Evolutionary conservation across 2,888 invertebrate genomes (phyloP), one percentile per base, ranked within the genome.

Genomic region (Sinohyriopsis cumingii): DNA sequence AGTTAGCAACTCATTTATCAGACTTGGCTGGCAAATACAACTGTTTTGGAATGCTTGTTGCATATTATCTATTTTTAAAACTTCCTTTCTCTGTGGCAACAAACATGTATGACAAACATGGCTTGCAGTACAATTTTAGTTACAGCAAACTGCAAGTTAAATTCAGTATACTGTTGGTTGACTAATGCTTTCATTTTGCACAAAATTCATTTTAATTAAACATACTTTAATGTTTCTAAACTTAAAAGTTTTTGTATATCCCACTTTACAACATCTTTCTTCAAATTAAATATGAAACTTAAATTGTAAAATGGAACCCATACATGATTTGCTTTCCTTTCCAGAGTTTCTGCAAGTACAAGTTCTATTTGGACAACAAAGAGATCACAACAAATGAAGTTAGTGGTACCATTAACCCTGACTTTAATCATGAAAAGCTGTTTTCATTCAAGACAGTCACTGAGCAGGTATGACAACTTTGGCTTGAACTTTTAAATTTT

Each of bases 291-390:
- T 28, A 18, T 33, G 28, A 18, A n/a, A 45, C 45, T 45, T 45
- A 45, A 45, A 15, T 45, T 45, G 45, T 45, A 28, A 53, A 19
- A 12, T 63, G n/a, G 18, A 62, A 56, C n/a, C 24, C 53, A 20
- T 15, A 28, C 25, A 12, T 64, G 28, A 19, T 54, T n/a, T 61
- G 9, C 28, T 61, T 65, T 59, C 18, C 57, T 25, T 71, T 77
- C 76, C 83, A 91, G 91, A 87, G 89, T 72, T 88, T 85, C 79
- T 91, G 91, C 81, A 87, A 86, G 64, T 92, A 91, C 84, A 88
- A 88, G 72, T 89, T 92, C 67, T 92, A 91, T 81, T 72, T 89
- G 71, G 91, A 92, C 24, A 87, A 91, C 22, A 87, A 91, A 55
- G 86, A 89, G 7, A 84, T 84, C 4, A 85, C 86, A 64, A 91